A percentile compares a stretch with the other conserved stretches of the same genome.
These are phyloP conservation scores for Pangasius larnaudii DNA, from an alignment of 2,797 vertebrate species.

Conservation along the genomic window DNA sequence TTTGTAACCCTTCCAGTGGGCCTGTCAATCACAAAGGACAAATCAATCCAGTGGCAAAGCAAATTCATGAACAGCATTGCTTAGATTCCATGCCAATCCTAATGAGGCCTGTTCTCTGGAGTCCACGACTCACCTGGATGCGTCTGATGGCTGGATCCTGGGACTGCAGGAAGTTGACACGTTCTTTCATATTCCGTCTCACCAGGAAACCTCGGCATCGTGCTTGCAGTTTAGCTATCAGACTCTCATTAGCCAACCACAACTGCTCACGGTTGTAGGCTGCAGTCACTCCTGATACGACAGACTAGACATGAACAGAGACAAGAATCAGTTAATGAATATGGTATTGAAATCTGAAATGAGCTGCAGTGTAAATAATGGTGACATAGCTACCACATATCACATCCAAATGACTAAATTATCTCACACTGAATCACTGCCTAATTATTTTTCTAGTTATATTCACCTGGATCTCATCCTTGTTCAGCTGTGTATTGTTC, in stretches of 20 bases:
- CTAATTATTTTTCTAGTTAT: neutral
- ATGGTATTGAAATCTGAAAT: neutral
- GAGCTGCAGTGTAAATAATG: neutral
- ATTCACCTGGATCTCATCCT: slow-evolving; percentile 94
- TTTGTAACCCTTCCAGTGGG: slow-evolving; percentile 92
- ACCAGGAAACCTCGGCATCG: slow-evolving; percentile 91
- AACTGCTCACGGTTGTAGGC: slow-evolving; percentile 96
- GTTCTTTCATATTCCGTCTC: slow-evolving; percentile 81
- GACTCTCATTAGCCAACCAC: slow-evolving; percentile 93
- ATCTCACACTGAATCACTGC: neutral
- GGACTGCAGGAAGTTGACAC: slow-evolving; percentile 86
- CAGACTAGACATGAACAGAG: slow-evolving; percentile 74
- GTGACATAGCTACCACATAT: neutral
- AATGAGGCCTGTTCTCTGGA: neutral
- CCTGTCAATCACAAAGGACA: slow-evolving; percentile 68
- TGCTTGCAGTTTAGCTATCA: slow-evolving; percentile 91
- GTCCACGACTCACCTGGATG: slow-evolving; percentile 84
- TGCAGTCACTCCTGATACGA: slow-evolving; percentile 92
- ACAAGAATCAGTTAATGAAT: neutral
- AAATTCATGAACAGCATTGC: neutral
- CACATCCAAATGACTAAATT: neutral
- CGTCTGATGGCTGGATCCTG: slow-evolving; percentile 88
- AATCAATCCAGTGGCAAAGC: neutral
- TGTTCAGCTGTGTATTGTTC: slow-evolving; percentile 87
- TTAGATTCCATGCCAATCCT: neutral